These are phyloP conservation scores for Aphyosemion australe DNA, from an alignment of 2,113 vertebrate species.

Conservation along the genomic window DNA sequence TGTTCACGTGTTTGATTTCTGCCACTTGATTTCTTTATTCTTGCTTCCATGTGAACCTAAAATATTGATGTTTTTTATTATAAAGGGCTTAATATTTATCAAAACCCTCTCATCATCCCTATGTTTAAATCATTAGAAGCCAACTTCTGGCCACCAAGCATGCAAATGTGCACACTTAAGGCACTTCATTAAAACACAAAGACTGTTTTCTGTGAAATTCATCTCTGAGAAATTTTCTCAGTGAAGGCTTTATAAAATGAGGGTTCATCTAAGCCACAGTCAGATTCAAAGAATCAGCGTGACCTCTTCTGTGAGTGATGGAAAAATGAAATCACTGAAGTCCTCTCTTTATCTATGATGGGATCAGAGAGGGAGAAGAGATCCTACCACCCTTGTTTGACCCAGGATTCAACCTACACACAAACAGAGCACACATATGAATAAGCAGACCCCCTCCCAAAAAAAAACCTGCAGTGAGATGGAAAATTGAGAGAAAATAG, in stretches of 20 bases:
- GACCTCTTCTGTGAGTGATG: slow-evolving; percentile 4
- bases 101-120: background rate
- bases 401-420: slow-evolving; percentile 48
- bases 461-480: slow-evolving; percentile 30
- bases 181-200: slow-evolving; percentile 3
- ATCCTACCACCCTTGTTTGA: slow-evolving; percentile 42
- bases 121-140: background rate
- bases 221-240: background rate
- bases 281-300: background rate
- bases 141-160: background rate
- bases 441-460: background rate
- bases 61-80: too few relatives aligned
- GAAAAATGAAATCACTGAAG: slow-evolving; percentile 28
- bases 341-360: slow-evolving; percentile 34
- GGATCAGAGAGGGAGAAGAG: slow-evolving; percentile 51
- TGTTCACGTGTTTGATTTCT: background rate
- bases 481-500: slow-evolving; percentile 64
- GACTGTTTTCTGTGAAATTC: background rate
- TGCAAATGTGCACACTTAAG: background rate
- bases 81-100: too few relatives aligned
- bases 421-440: slow-evolving; percentile 12
- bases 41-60: too few relatives aligned
- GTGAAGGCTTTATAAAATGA: background rate
- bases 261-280: background rate
- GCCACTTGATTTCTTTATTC: too few relatives aligned